Conservation (phyloP, 2,888 invertebrate species). For the Amiota minor region DNA sequence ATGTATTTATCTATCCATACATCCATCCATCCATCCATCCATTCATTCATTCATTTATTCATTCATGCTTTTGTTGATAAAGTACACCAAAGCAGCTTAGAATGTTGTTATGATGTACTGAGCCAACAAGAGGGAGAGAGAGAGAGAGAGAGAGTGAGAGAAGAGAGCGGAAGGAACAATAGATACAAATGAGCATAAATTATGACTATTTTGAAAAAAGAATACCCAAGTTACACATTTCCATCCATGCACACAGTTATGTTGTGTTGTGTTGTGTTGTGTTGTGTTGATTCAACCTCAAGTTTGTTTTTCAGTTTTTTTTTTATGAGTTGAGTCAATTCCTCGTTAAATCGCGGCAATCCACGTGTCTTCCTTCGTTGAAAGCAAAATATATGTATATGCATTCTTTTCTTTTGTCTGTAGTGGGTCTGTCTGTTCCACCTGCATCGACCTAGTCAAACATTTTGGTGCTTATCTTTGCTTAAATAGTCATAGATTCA, state of each 20-base stretch:
- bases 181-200: conserved; percentile 60
- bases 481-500: conserved; percentile 44
- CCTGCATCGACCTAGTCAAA: conserved; percentile 35
- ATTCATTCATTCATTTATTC: neutral
- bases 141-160: conserved; percentile 29
- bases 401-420: no score
- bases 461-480: conserved; percentile 45
- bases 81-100: conserved; percentile 56
- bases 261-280: neutral
- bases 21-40: no score
- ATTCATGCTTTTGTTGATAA: neutral
- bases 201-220: conserved; percentile 47
- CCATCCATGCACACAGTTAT: no score
- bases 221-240: conserved; percentile 33
- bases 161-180: conserved; percentile 32
- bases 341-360: no score
- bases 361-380: no score
- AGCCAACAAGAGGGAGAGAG: conserved; percentile 35
- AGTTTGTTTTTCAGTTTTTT: no score
- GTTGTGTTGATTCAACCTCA: no score
- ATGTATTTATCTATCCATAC: no score
- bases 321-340: no score
- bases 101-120: conserved; percentile 8
- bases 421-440: no score
- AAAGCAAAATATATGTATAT: no score